These are phyloP conservation scores for Rotaria socialis DNA, from an alignment of 2,888 invertebrate species.

Conservation along the genomic window DNA sequence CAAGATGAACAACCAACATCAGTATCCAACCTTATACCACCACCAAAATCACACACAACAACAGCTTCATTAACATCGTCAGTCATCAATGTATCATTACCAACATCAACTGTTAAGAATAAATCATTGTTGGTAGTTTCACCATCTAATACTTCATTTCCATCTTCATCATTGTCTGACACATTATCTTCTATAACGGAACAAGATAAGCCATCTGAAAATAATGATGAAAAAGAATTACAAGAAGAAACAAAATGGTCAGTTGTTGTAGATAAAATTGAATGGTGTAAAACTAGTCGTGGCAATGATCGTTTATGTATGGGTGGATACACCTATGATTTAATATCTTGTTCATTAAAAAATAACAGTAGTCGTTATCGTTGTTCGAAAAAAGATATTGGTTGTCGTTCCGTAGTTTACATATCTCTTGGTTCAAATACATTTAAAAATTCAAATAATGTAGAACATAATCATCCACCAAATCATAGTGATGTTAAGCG, in stretches of 20 bases:
- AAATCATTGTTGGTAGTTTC: background rate
- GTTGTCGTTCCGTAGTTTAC: background rate
- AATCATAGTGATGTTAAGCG: background rate
- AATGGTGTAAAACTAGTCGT: conserved; percentile 24
- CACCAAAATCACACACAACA: no score
- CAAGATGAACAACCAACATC: no score
- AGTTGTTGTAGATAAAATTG: background rate
- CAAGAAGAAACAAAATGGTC: background rate
- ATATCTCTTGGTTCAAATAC: background rate
- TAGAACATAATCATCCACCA: conserved; percentile 22
- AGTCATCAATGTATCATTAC: no score
- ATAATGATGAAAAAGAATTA: background rate
- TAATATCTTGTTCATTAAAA: background rate
- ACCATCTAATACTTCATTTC: background rate
- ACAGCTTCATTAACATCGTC: no score
- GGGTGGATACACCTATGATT: background rate
- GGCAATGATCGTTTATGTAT: background rate
- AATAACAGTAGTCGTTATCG: background rate
- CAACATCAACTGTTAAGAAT: no score
- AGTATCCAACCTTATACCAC: no score
- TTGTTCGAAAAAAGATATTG: background rate
- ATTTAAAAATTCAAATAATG: background rate
- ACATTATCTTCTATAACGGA: background rate
- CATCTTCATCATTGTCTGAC: background rate
- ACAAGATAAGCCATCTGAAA: background rate